Base-by-base conservation (phyloP, 1,140 invertebrate genomes). In the Lerema accius region DNA sequence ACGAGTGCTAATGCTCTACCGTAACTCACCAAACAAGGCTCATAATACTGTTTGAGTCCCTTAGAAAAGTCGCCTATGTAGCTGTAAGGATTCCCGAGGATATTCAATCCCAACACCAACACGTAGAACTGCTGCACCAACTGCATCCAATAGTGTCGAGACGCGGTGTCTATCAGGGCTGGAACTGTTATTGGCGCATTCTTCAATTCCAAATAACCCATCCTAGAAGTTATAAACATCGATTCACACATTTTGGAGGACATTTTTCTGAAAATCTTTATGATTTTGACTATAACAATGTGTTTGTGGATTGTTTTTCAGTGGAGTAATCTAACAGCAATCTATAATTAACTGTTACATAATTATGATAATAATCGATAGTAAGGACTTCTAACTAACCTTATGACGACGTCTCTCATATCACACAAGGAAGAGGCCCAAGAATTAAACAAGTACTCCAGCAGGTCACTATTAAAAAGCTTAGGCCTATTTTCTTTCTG, bases 101-200 rank as follows among this genome's bases (percentile, higher is more conserved):
- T 96, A 79, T 98, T 97, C 15, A 98, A 91, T 0, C 97, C 97
- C 7, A 98, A 89, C 0, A 98, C 95, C 16, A 98, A 90, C 3
- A 98, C 96, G 79, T 98, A 97, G 82, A 97, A 94, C 88, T 98
- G 97, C 82, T 97, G 97, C 48, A 97, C 92, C 49, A 96, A 93
- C 89, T 97, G 94, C 11, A 93, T 92, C 53, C 92, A 92, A 79
- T 97, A 97, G 87, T 96, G 96, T 7, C 92, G 91, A 15, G 92
- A 93, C 35, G 95, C 92, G 65, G 95, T 92, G 6, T 88, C 82
- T 26, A 93, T 68, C 13, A 97, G 86, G 59, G 94, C 91, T 3
- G 89, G 78, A 19, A 92, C 83, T 26, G 93, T 94, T 59, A 94
- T 92, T 16, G 95, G 94, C 6, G 92, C 87, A 71, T 94, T 93